Evolutionary conservation across 2,888 invertebrate genomes (phyloP), one percentile per base, ranked within the genome.

Genomic region (Salpingus planirostris): DNA sequence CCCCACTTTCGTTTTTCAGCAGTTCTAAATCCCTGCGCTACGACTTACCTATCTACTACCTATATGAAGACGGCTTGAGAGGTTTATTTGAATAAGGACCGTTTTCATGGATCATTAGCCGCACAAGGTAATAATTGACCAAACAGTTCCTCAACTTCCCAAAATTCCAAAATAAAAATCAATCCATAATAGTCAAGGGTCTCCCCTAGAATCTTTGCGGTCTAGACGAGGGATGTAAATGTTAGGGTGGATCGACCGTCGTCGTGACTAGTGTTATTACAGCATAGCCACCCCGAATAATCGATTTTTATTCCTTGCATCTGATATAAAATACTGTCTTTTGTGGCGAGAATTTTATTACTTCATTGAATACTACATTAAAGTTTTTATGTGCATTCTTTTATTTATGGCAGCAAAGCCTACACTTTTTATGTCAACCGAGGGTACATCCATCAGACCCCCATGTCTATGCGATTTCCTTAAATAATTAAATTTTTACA

Each of bases 261-360:
- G 42, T 29, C 29, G 39, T 21, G 29, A 36, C 29, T 33, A 27
- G 31, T 29, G 31, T 33, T 29, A n/a, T n/a, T n/a, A n/a, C n/a
- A n/a, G n/a, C n/a, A n/a, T n/a, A n/a, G n/a, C n/a, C n/a, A n/a
- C 31, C 27, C 28, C 28, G 33, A 35, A 40, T 43, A 38, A 43
- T 43, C 40, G 40, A 40, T 40, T 43, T n/a, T 36, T 40, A 34
- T 36, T 40, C 32, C 38, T 36, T 42, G 37, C 35, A 33, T 35
- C 37, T 36, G 32, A 40, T 36, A 36, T 40, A 34, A 42, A 42
- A 40, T 36, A 40, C 35, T 36, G 35, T 33, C 33, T 43, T 42
- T 36, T 43, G 43, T 38, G 36, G 43, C 31, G 43, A 38, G 38
- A 38, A 40, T 43, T 43, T 43, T 38, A 43, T 43, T 43, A 36